These are phyloP conservation scores for Emys orbicularis DNA, from an alignment of 2,797 vertebrate species.

Conservation along the genomic window DNA sequence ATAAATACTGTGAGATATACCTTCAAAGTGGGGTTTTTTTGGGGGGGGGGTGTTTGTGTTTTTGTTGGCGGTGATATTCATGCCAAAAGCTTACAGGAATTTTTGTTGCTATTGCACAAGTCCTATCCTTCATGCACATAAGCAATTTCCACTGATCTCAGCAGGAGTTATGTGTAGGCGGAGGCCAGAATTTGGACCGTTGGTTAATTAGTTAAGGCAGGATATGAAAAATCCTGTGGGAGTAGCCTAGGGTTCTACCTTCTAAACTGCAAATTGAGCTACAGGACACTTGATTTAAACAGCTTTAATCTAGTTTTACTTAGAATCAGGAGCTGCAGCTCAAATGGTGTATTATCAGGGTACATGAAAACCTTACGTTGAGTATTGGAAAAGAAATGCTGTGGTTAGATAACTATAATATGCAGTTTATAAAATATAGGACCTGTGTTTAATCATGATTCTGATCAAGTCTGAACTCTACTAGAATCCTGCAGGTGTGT, in stretches of 20 bases:
- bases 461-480: conserved; percentile 16
- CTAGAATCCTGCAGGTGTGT: accelerated
- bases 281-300: neutral
- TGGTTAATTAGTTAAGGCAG: neutral
- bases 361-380: conserved; percentile 14
- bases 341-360: neutral
- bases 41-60: too few species aligned
- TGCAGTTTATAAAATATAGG: neutral
- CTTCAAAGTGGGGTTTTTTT: neutral
- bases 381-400: neutral
- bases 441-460: neutral
- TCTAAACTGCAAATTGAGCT: neutral
- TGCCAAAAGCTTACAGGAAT: neutral
- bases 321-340: conserved; percentile 19
- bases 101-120: neutral
- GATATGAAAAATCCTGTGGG: neutral
- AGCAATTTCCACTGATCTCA: neutral
- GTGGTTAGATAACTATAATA: neutral
- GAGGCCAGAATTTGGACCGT: neutral
- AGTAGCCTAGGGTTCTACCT: neutral
- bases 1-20: neutral
- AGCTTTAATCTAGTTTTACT: neutral
- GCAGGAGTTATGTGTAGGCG: neutral
- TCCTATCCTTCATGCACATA: neutral
- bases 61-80: neutral